Evolutionary conservation across 2,888 invertebrate species (phyloP).

Genomic region (Drosophila prostipennis): DNA sequence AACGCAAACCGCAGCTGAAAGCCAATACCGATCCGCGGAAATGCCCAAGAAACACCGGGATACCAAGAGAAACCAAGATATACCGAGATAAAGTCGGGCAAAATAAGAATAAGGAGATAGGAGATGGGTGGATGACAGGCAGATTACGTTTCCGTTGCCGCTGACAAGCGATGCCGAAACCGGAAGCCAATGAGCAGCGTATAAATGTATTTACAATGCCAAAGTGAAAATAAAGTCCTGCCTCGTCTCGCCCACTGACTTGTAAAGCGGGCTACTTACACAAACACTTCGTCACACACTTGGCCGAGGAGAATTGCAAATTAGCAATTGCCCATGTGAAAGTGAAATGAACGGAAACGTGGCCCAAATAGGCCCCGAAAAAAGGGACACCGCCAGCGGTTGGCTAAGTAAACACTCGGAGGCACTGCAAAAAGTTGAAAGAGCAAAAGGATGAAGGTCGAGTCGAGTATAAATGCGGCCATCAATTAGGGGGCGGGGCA

Average conservation of each 20-base stretch:
- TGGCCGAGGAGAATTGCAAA: conserved; percentile 48
- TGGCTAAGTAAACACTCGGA: conserved; percentile 28
- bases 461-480: conserved; percentile 44
- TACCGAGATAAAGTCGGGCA: conserved; percentile 54
- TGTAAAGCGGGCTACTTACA: conserved; percentile 34
- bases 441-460: conserved; percentile 35
- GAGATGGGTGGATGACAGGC: conserved; percentile 69
- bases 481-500: conserved; percentile 44
- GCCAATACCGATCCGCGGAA: conserved; percentile 64
- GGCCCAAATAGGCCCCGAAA: conserved; percentile 20
- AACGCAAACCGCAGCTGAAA: conserved; percentile 67
- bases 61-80: conserved; percentile 40
- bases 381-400: conserved; percentile 22
- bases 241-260: conserved; percentile 25
- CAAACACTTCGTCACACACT: conserved; percentile 30
- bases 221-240: conserved; percentile 42
- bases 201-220: conserved; percentile 55
- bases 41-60: conserved; percentile 51
- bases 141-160: conserved; percentile 77
- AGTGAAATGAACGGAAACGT: conserved; percentile 49
- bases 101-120: conserved; percentile 10
- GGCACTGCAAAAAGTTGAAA: conserved; percentile 9
- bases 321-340: conserved; percentile 49
- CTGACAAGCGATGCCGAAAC: conserved; percentile 59
- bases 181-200: conserved; percentile 43